Base-by-base conservation (phyloP, 2,797 vertebrate species). In the Sebastes reedi region DNA sequence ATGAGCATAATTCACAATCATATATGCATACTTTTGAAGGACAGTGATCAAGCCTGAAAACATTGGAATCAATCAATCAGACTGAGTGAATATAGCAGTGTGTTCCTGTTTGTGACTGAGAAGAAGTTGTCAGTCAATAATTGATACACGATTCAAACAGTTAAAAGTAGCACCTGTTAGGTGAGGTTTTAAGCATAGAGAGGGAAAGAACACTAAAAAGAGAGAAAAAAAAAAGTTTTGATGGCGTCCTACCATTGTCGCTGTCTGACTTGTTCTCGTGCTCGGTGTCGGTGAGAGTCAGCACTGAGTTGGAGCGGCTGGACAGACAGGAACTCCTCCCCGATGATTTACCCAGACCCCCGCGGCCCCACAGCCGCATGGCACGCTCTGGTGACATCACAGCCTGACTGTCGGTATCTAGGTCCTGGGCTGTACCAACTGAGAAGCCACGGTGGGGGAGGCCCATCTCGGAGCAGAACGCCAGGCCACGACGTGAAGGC, bases 261-360 rank as follows among this genome's bases (percentile, higher is more conserved):
- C 98, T 99, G 97, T 99, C 98, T 0, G 98, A 99, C 95, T 99
- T 99, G 97, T 99, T 99, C 67, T 99, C 98, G 0, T 98, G 98
- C 90, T 99, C 98, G 0, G 98, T 99, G 93, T 99, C 98, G 7
- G 98, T 99, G 52, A 99, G 97, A 16, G 98, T 99, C 91, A 99
- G 97, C 82, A 96, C 97, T 1, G 98, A 99, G 96, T 99, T 99
- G 94, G 98, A 99, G 86, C 98, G 98, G 91, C 98, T 99, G 68
- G 98, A 99, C 86, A 98, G 96, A 93, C 98, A 99, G 94, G 98
- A 99, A 87, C 97, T 98, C 92, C 97, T 97, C 60, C 91, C 92
- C 0, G 94, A 92, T 0, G 94, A 84, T 80, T 95, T 95, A 0
- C 88, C 89, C 78, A 92, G 70, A 59, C 97, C 97, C 67, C 98